Evolutionary conservation across 2,888 invertebrate species (phyloP), one percentile per base, ranked within the genome.

Genomic region (Brachyptera putata): DNA sequence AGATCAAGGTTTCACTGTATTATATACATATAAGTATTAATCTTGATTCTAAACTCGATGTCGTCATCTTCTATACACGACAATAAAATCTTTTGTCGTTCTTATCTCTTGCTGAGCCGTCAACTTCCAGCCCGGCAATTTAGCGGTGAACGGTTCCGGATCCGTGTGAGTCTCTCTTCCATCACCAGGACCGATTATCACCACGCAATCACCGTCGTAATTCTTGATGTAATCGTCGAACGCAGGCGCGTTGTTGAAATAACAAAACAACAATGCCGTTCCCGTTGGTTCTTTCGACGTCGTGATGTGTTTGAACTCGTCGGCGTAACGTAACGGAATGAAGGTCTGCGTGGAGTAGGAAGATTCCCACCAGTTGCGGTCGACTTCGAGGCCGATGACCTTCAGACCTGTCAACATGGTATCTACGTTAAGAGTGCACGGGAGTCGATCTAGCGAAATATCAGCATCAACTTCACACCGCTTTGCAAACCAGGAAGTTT

Each of bases 201-300:
- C 77, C 56, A 93, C 71, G 62, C 84, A 77, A 36, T 77, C 76
- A 26, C 94, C 87, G 24, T 74, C 69, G 71, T 83, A 87, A 68
- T 79, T 71, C 65, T 79, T 71, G 61, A 91, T 72, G 68, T 91
- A 91, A 9, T 84, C 75, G 11, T 77, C 69, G 72, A 91, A 91
- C 21, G 87, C 88, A 1, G 69, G 66, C 5, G 83, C 79, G 68
- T 87, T 83, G 69, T 91, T 91, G 68, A 91, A 92, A 69, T 91
- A 91, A 70, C 90, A 91, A 72, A 91, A 91, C 50, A 91, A 70
- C 56, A 91, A 69, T 0, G 87, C 86, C 60, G 80, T 80, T 41
- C 3, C 74, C 71, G 1, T 77, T 71, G 0, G 81, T 79, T 69
- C 70, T 1, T 84, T 73, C 56, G 11, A 7, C 1, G 22, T 24